phyloP scores from a whole-genome alignment of 1,140 invertebrate species.

The Eumaeus atala region DNA sequence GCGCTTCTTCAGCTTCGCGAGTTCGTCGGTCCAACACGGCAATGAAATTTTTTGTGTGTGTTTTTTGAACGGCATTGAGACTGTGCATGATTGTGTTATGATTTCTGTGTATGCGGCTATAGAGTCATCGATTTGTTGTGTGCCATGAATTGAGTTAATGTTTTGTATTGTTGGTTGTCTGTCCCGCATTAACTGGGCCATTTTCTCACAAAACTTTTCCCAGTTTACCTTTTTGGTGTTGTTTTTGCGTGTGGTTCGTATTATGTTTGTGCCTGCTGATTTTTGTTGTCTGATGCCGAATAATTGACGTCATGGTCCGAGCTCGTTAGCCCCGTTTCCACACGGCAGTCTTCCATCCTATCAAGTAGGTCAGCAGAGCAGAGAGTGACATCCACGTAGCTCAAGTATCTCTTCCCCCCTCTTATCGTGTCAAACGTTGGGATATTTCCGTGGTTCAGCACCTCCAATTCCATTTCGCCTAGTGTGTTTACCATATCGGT shows the following conservation, averaged over 20 bases:
- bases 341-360: constrained; percentile 1
- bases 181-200: constrained; percentile 13
- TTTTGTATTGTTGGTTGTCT: constrained; percentile 12
- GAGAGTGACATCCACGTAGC: constrained; percentile 6
- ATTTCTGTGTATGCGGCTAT: constrained; percentile 12
- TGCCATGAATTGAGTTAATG: constrained; percentile 11
- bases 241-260: constrained; percentile 3
- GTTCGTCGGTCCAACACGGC: constrained; percentile 12
- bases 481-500: neutral
- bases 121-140: constrained; percentile 13
- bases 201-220: constrained; percentile 10
- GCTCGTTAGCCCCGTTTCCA: constrained; percentile 1
- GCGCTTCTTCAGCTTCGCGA: constrained; percentile 2
- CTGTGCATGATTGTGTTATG: constrained; percentile 16
- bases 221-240: constrained; percentile 13
- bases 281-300: constrained; percentile 1
- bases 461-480: neutral
- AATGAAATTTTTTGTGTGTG: constrained; percentile 11
- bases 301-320: constrained; percentile 15
- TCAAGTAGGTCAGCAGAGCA: neutral
- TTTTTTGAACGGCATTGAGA: constrained; percentile 13
- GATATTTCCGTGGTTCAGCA: neutral
- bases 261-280: constrained; percentile 1
- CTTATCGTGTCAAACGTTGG: constrained; percentile 1
- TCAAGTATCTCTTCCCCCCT: constrained; percentile 1